These are phyloP conservation scores for Microchirus variegatus DNA, from an alignment of 2,797 vertebrate genomes.

Conservation along the genomic window DNA sequence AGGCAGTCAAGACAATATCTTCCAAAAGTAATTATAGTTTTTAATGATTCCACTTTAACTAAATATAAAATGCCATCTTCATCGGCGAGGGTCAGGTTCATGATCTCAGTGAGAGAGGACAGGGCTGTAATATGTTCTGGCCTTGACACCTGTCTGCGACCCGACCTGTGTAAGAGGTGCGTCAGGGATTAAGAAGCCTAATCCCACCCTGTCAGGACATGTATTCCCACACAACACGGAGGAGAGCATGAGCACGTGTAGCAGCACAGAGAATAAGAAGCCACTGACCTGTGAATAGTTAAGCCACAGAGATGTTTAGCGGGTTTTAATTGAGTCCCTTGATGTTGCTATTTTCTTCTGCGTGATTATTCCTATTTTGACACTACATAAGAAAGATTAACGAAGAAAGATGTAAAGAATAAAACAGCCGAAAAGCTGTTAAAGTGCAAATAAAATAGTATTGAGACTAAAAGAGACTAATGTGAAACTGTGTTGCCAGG, in stretches of 20 bases:
- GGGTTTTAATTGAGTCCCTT: conserved; percentile 28
- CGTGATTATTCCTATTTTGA: conserved; percentile 15
- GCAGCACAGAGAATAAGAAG: conserved; percentile 34
- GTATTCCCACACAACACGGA: conserved; percentile 74
- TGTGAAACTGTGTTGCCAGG: not conserved
- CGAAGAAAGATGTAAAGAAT: not conserved
- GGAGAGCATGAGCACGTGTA: conserved; percentile 47
- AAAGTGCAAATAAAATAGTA: not conserved
- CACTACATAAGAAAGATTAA: not conserved
- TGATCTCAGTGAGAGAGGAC: not conserved
- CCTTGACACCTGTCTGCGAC: conserved; percentile 28
- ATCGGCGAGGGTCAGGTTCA: conserved; percentile 9
- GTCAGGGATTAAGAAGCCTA: conserved; percentile 74
- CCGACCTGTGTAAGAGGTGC: conserved; percentile 22
- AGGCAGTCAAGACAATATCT: not conserved
- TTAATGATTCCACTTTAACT: too few species aligned
- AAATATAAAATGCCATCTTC: not conserved
- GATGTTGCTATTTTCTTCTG: conserved; percentile 13
- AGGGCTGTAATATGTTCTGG: not conserved
- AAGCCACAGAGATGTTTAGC: conserved; percentile 31
- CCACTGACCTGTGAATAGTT: conserved; percentile 37
- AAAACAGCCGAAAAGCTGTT: not conserved
- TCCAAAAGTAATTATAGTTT: too few species aligned
- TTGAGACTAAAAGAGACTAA: too few species aligned
- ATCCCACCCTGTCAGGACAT: conserved; percentile 73